Evolutionary conservation across 23 tunicate genomes (phyloP).

Genomic region (Trididemnum miniatum): DNA sequence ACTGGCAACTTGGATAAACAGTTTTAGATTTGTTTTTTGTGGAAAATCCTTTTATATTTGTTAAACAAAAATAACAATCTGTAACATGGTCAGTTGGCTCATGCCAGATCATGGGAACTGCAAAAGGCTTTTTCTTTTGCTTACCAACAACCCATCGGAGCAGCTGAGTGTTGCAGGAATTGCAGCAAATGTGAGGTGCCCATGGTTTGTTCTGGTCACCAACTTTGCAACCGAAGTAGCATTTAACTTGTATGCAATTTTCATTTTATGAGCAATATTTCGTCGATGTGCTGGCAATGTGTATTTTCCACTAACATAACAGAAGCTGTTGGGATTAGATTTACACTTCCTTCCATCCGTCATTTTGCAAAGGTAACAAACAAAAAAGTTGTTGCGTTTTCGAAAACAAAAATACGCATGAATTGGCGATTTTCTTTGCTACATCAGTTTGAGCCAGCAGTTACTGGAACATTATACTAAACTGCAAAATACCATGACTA

Average conservation of each 20-base stretch:
- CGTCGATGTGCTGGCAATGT: constrained; percentile 3
- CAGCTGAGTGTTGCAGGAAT: background rate
- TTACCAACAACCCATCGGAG: background rate
- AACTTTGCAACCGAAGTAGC: constrained; percentile 19
- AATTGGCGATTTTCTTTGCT: no score
- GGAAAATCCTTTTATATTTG: background rate
- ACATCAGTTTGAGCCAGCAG: no score
- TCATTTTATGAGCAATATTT: background rate
- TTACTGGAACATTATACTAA: no score
- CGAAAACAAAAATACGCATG: no score
- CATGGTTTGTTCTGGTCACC: constrained; percentile 23
- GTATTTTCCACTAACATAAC: constrained; percentile 10
- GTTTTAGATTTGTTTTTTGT: background rate
- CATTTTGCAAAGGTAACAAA: no score
- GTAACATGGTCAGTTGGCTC: constrained; percentile 5
- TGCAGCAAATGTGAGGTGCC: constrained; percentile 36
- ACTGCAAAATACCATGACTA: no score
- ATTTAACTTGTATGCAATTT: background rate
- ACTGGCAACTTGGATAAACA: background rate
- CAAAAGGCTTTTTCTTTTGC: background rate
- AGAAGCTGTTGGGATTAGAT: background rate
- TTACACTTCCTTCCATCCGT: no score
- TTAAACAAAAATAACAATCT: constrained; percentile 18
- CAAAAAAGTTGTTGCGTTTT: no score
- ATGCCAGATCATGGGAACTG: constrained; percentile 30